Evolutionary conservation across 2,888 invertebrate genomes (phyloP).

Genomic region (Agrotis ipsilon): DNA sequence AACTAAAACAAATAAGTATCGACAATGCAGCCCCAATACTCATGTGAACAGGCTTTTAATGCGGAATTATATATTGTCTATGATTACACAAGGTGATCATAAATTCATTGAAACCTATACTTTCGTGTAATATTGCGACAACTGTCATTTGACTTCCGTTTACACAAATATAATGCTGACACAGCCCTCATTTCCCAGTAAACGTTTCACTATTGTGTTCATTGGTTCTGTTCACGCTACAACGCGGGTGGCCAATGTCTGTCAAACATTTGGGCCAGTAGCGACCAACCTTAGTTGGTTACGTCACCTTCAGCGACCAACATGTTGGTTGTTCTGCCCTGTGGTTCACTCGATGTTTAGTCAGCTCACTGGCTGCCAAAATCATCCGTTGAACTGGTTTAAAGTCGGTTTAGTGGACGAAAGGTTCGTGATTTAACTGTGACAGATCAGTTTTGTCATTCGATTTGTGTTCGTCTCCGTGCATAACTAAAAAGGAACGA

Average conservation of each 20-base stretch:
- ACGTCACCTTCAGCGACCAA: background rate
- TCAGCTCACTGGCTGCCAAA: conserved; percentile 28
- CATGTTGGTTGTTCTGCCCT: conserved; percentile 4
- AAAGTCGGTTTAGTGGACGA: conserved; percentile 17
- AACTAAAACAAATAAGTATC: background rate
- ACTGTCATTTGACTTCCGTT: conserved; percentile 11
- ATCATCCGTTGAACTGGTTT: conserved; percentile 22
- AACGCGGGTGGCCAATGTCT: conserved; percentile 38
- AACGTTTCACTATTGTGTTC: conserved; percentile 44
- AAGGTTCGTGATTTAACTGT: conserved; percentile 21
- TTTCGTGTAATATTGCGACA: conserved; percentile 21
- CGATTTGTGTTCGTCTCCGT: too few species aligned
- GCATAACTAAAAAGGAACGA: background rate
- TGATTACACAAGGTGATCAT: conserved; percentile 2
- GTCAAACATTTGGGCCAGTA: background rate
- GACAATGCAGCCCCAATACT: background rate
- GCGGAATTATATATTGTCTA: conserved; percentile 9
- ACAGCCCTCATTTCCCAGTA: conserved; percentile 5
- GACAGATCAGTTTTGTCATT: background rate
- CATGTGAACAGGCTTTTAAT: conserved; percentile 24
- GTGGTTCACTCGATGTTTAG: conserved; percentile 19
- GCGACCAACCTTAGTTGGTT: conserved; percentile 1
- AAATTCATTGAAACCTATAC: background rate
- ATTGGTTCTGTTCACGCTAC: conserved; percentile 56
- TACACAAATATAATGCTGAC: conserved; percentile 24